Evolutionary conservation across 53 echinoderm and acorn worm species (phyloP), one percentile per base, ranked within the genome.

Genomic region (Paelopatides confundens): DNA sequence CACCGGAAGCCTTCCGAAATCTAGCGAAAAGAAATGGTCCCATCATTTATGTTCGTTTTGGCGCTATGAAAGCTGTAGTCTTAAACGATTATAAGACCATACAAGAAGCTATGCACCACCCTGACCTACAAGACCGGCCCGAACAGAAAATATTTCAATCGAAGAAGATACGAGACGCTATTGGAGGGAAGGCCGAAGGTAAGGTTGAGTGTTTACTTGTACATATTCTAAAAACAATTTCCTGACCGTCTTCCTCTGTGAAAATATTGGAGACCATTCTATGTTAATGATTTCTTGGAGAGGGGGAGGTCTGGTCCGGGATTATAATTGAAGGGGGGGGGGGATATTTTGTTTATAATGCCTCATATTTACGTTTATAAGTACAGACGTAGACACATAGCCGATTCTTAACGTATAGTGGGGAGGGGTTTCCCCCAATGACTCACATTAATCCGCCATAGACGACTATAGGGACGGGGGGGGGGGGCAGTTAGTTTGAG

Each of bases 131-230:
- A 33, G 79, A 79, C 53, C 28, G 79, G 31, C 79, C 79, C 14
- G 33, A 50, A 21, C 31, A 53, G 21, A 27, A 48, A 33, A 5
- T 31, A 0, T 48, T 48, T 28, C 30, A 50, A 51, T 31, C 30
- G 0, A 48, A 79, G 51, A 50, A 79, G 30, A 29, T 79, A 1
- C 17, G 3, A 10, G 30, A 79, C 24, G 21, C 48, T 2, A 18
- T 29, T 18, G 79, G 79, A 7, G 79, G 79, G 52, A 79, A 79
- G 51, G 49, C 79, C 33, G 79, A 79, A 79, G 79, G 79, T 79
- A 79, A 32, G 79, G 3, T 35, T 69, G 18, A 18, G 9, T 8
- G 69, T 30, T 31, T 7, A 11, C 27, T 1, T 63, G 69, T 10
- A 43, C 12, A 43, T 43, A 43, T 39, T 8, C 9, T 43, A 43